Conservation (phyloP, 2,113 vertebrate species). For the Catharus fuscescens region DNA sequence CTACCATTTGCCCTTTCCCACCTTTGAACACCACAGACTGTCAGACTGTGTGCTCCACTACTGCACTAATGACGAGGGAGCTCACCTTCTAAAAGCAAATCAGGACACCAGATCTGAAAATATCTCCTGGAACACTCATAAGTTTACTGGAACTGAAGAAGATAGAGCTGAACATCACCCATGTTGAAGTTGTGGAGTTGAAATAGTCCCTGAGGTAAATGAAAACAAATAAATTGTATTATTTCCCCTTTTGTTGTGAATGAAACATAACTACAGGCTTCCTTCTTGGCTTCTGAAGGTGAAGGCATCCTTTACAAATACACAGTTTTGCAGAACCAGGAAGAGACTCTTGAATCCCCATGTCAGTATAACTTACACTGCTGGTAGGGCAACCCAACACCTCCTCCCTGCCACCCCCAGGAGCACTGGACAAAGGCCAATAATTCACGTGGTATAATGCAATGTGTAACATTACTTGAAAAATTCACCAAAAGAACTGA, state of each 20-base stretch:
- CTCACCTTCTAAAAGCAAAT: neutral
- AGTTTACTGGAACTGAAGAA: neutral
- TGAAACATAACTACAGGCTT: neutral
- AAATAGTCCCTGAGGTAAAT: neutral
- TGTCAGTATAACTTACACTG: neutral
- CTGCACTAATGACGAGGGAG: neutral
- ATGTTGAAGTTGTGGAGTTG: neutral
- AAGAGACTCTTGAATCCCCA: neutral
- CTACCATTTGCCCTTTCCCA: neutral
- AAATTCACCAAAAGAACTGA: neutral
- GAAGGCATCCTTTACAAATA: neutral
- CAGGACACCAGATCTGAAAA: neutral
- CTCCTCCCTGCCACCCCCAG: neutral
- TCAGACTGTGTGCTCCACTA: neutral
- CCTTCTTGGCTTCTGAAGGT: neutral
- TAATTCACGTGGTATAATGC: neutral
- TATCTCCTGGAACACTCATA: neutral
- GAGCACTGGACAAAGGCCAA: neutral
- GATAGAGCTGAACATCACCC: neutral
- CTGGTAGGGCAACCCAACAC: neutral
- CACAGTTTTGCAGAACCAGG: neutral
- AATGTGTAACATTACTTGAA: neutral
- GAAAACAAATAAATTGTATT: neutral
- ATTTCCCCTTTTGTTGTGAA: neutral
- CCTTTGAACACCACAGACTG: neutral